phyloP scores from a whole-genome alignment of 2,888 invertebrate genomes.

The Sinohyriopsis cumingii region DNA sequence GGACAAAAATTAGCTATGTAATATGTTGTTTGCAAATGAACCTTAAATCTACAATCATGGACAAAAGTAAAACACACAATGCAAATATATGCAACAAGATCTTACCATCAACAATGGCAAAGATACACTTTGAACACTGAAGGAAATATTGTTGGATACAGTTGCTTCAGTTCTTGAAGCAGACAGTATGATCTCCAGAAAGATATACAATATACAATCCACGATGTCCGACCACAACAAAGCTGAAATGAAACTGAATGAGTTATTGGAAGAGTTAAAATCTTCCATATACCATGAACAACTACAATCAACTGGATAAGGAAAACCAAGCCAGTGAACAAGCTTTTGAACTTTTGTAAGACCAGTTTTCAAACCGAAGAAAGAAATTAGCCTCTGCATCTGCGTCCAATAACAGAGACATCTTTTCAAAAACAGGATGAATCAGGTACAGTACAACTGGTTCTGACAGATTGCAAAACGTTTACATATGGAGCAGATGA shows the following conservation, averaged over 20 bases:
- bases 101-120: slow-evolving; percentile 12
- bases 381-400: neutral
- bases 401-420: slow-evolving; percentile 2
- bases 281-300: slow-evolving; percentile 14
- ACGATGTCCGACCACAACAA: slow-evolving; percentile 20
- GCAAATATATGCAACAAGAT: neutral
- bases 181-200: slow-evolving; percentile 7
- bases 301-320: slow-evolving; percentile 17
- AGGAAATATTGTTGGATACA: slow-evolving; percentile 6
- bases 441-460: slow-evolving; percentile 6
- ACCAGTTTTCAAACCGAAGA: slow-evolving; percentile 11
- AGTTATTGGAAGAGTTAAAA: slow-evolving; percentile 19
- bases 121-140: slow-evolving; percentile 16
- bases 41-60: no score
- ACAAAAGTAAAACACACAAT: no score
- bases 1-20: no score
- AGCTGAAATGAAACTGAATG: slow-evolving; percentile 18
- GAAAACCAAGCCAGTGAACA: slow-evolving; percentile 7
- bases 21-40: no score
- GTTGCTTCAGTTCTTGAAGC: slow-evolving; percentile 8
- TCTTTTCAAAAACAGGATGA: slow-evolving; percentile 8
- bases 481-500: slow-evolving; percentile 10
- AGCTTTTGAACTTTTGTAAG: slow-evolving; percentile 27
- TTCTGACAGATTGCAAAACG: slow-evolving; percentile 11
- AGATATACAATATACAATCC: slow-evolving; percentile 17